Evolutionary conservation across 2,888 invertebrate species (phyloP), one percentile per base, ranked within the genome.

Genomic region (Panopea generosa): DNA sequence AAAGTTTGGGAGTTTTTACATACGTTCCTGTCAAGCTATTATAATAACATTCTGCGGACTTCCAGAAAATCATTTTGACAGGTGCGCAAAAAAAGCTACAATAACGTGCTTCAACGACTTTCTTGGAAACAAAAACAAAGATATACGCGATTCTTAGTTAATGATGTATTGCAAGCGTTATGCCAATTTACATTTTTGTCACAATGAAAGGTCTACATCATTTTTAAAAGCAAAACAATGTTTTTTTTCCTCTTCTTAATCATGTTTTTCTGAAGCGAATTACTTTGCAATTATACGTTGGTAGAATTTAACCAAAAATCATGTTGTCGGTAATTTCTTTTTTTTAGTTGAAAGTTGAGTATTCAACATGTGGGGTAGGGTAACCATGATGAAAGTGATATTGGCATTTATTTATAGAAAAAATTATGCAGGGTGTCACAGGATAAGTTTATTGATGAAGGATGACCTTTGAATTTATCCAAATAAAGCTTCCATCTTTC

Each of bases 171-270:
- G 20, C 47, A 57, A 69, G 57, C 59, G 63, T 75, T 75, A 61
- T 75, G 74, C 59, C 74, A 75, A 75, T 75, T 75, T 68, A 50
- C 68, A 43, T 53, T 69, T 75, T 69, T 65, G 65, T 65, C 65
- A 65, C 11, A 47, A 29, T 40, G n/a, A 43, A 55, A 43, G 33
- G 26, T 26, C 29, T 65, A 65, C 43, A 65, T 56, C 65, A 56
- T 65, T 40, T 45, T 43, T 22, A 45, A 56, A 56, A 6, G 56
- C 65, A 40, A 45, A 56, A n/a, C 27, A 45, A 55, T 47, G 27
- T 26, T 24, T 9, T 53, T n/a, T 29, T 29, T 53, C 14, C 18
- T 24, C 16, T 45, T 45, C 45, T 33, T 33, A 33, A 33, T 33
- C 6, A 33, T 33, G 33, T 33, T 33, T 33, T 33, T 33, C 6